A percentile compares a stretch with the other conserved stretches of the same genome.
Evolutionary conservation across 2,888 invertebrate genomes (phyloP).

Genomic region (Mythimna loreyi): DNA sequence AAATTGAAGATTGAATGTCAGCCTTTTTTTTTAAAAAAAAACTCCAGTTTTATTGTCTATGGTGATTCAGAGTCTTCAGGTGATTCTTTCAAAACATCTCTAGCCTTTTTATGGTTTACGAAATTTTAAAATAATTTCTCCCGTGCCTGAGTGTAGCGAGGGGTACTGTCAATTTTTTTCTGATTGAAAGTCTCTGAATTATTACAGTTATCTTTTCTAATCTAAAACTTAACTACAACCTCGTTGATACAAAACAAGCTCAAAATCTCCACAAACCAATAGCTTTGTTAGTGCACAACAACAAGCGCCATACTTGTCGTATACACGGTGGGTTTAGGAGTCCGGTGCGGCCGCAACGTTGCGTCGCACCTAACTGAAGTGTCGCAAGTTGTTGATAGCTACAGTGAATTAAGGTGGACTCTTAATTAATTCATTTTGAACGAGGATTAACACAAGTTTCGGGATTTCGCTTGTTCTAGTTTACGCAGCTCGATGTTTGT

Average conservation of each 20-base stretch:
- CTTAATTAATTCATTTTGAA: conserved; percentile 54
- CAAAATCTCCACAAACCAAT: conserved; percentile 24
- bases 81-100: no score
- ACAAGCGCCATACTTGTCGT: conserved; percentile 46
- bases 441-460: conserved; percentile 1
- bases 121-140: no score
- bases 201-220: neutral
- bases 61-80: no score
- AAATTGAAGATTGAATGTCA: no score
- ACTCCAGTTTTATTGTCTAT: no score
- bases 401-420: conserved; percentile 35
- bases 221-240: neutral
- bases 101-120: no score
- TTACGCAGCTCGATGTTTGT: neutral
- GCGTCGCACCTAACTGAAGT: conserved; percentile 59
- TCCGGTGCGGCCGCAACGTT: conserved; percentile 46
- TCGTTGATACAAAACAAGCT: neutral
- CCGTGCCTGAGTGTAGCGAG: no score
- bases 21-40: no score
- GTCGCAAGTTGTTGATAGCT: conserved; percentile 54
- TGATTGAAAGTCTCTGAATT: no score
- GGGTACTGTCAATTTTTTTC: no score
- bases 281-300: conserved; percentile 17
- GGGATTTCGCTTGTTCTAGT: neutral
- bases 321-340: conserved; percentile 56